Conservation (phyloP, 2,888 invertebrate genomes). For the Anticlea derivata region DNA sequence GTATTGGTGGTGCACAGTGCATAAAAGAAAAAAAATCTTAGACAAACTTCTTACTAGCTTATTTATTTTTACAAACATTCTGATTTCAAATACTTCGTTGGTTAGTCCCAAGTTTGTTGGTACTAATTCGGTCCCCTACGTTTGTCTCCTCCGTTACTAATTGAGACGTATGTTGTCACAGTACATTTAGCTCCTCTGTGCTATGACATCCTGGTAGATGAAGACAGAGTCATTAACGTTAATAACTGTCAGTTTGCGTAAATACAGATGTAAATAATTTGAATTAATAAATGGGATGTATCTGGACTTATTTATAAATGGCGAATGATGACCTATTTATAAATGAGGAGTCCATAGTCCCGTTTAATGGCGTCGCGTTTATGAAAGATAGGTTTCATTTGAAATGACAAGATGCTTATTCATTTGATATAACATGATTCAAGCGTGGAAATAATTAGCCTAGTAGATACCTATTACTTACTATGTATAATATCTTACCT, state of each 20-base stretch:
- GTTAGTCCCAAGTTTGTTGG: not conserved
- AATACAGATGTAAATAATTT: conserved; percentile 21
- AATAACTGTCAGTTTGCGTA: conserved; percentile 33
- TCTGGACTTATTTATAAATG: conserved; percentile 13
- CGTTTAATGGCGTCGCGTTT: conserved; percentile 3
- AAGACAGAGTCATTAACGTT: conserved; percentile 40
- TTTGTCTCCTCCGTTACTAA: conserved; percentile 66
- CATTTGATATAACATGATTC: conserved; percentile 16
- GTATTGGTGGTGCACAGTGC: too few species aligned
- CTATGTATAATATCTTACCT: too few species aligned
- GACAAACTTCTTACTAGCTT: too few species aligned
- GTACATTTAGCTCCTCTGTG: conserved; percentile 54
- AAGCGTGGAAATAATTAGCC: conserved; percentile 26
- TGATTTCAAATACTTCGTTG: not conserved
- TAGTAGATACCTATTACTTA: too few species aligned
- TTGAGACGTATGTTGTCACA: conserved; percentile 70
- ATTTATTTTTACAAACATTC: not conserved
- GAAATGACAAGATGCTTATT: conserved; percentile 18
- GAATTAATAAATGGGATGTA: conserved; percentile 18
- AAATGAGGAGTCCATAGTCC: conserved; percentile 6
- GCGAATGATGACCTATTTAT: conserved; percentile 2
- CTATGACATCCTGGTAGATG: conserved; percentile 41
- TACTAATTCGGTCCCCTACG: conserved; percentile 54
- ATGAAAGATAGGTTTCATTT: conserved; percentile 16
- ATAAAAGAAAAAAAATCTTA: too few species aligned